These are phyloP conservation scores for Silurus lanzhouensis DNA, from an alignment of 2,797 vertebrate species.

Conservation along the genomic window DNA sequence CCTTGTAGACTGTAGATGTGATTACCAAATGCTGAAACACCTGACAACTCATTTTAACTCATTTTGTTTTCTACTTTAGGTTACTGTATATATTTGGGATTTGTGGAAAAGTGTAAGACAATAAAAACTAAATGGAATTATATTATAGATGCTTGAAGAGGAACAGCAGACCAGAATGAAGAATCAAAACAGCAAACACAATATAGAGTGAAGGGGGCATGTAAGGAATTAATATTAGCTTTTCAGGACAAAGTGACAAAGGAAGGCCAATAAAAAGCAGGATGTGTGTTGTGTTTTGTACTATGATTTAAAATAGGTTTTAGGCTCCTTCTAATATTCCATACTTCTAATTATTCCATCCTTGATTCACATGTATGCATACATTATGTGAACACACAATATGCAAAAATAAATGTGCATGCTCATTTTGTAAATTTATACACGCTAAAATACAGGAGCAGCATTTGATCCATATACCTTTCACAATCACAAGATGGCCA, in stretches of 20 bases:
- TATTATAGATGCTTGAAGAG: not conserved
- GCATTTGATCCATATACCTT: not conserved
- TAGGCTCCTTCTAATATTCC: not conserved
- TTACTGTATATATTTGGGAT: not conserved
- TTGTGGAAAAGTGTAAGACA: not conserved
- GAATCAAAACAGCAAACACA: not conserved
- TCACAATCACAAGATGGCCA: not conserved
- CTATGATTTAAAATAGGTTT: not conserved
- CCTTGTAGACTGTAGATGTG: too few relatives aligned
- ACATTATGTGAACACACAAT: not conserved
- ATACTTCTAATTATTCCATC: too few relatives aligned
- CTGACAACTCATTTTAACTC: not conserved
- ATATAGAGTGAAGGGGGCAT: not conserved
- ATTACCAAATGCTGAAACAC: not conserved
- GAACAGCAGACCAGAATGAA: not conserved
- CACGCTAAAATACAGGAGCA: not conserved
- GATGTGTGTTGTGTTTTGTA: not conserved
- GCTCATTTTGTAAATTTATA: slow-evolving; percentile 10
- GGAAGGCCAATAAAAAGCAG: not conserved
- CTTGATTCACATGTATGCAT: not conserved
- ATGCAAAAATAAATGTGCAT: slow-evolving; percentile 23
- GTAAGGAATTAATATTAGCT: not conserved
- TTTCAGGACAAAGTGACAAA: not conserved
- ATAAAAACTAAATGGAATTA: not conserved
- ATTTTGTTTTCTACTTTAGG: not conserved